Evolutionary conservation across 2,888 invertebrate species (phyloP), one percentile per base, ranked within the genome.

Genomic region (Meiosimyza platycephala): DNA sequence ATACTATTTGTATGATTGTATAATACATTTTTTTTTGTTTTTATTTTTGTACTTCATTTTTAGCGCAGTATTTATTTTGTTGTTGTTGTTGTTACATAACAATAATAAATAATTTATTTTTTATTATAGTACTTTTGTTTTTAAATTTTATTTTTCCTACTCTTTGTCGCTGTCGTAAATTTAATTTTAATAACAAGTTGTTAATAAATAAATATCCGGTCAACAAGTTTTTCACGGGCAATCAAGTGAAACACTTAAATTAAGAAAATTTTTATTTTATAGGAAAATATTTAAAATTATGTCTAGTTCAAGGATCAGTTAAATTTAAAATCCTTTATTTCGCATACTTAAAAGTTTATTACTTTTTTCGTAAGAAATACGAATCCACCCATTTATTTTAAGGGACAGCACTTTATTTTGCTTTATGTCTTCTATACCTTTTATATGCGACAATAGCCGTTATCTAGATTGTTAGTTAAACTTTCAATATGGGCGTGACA

Each of bases 211-310:
- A 28, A 57, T 57, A 57, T 57, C 22, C 22, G 57, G 57, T 57
- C 7, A 22, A 57, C 6, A 28, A 57, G 16, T 13, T 59, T 22
- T 73, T 22, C 59, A 66, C 48, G 47, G 71, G 72, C 48, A 75
- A 73, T 75, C 52, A 40, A 51, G 47, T 33, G 18, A 62, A 70
- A 70, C 62, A 22, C 60, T 70, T 70, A 4, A 28, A 28, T 22
- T 28, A 28, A 28, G 3, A 4, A 3, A 28, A 28, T 28, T 28
- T 28, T 28, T 28, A 4, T 28, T 28, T 28, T 28, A n/a, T 28
- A 3, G 28, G 28, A 28, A 28, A 28, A 22, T 22, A 22, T 22
- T 22, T 2, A 22, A 22, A 22, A 22, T 22, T 22, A 22, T 22
- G 22, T 22, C 22, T 22, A 22, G 22, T 22, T 22, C 22, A 22